Percentiles rank a stretch among this genome's conserved stretches.
Evolutionary conservation across 2,797 vertebrate genomes (phyloP).

Genomic region (Aulostomus chinensis): DNA sequence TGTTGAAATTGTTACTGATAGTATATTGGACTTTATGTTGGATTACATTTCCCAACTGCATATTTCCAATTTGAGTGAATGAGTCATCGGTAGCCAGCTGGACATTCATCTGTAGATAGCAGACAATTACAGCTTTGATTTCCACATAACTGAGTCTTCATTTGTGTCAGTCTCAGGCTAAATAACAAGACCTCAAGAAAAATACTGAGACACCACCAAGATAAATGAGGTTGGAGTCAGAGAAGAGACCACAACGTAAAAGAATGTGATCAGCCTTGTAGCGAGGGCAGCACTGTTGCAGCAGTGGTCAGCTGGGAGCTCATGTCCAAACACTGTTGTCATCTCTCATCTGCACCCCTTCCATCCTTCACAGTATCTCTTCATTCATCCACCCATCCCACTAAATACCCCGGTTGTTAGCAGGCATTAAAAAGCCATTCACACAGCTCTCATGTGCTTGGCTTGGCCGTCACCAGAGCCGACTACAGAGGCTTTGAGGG

Average conservation of each 20-base stretch:
- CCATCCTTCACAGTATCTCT: conserved; percentile 40
- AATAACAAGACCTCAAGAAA: conserved; percentile 58
- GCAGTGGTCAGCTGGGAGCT: conserved; percentile 44
- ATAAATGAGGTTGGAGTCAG: conserved; percentile 53
- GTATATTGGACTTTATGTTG: conserved; percentile 17
- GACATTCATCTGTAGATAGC: conserved; percentile 47
- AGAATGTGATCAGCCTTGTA: conserved; percentile 9
- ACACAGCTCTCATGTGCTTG: conserved; percentile 69
- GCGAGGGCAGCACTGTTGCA: conserved; percentile 3
- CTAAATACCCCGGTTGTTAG: conserved; percentile 72
- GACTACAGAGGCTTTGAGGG: conserved; percentile 56
- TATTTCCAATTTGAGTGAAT: conserved; percentile 20
- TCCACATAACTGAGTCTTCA: conserved; percentile 52
- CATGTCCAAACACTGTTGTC: conserved; percentile 48
- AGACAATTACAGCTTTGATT: conserved; percentile 43
- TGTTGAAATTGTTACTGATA: conserved; percentile 36
- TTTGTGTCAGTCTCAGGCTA: conserved; percentile 47
- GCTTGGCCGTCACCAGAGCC: conserved; percentile 66
- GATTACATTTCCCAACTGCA: conserved; percentile 33
- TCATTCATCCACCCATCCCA: conserved; percentile 45
- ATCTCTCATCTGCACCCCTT: conserved; percentile 42
- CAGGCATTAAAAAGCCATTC: conserved; percentile 81
- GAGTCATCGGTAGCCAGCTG: conserved; percentile 46
- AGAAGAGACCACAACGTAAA: conserved; percentile 34
- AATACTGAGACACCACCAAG: conserved; percentile 48